phyloP scores from a whole-genome alignment of 2,113 vertebrate species.

The Pao palembangensis region DNA sequence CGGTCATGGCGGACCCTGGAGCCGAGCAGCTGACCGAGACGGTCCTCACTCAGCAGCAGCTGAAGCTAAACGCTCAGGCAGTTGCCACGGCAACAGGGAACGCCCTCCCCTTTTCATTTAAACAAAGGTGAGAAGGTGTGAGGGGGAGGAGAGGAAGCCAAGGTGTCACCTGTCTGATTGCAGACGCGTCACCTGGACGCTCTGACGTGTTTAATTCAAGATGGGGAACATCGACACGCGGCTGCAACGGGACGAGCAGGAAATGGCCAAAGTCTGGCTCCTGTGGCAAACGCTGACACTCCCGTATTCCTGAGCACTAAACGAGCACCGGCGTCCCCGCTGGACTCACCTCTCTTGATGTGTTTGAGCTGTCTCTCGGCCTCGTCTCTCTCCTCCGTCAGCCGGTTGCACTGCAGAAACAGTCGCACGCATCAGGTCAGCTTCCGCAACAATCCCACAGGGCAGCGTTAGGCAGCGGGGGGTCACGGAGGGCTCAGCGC shows the following conservation, averaged over 20 bases:
- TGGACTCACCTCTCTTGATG: slow-evolving; percentile 77
- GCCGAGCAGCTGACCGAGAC: not conserved
- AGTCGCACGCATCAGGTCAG: slow-evolving; percentile 14
- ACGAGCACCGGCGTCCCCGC: not conserved
- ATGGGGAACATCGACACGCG: too few relatives aligned
- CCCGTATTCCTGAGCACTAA: too few relatives aligned
- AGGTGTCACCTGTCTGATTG: slow-evolving; percentile 21
- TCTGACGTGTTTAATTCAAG: too few relatives aligned
- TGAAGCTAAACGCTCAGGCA: not conserved
- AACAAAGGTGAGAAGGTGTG: slow-evolving; percentile 27
- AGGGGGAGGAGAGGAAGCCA: slow-evolving; percentile 5
- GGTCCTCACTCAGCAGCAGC: slow-evolving; percentile 3
- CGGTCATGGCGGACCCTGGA: slow-evolving; percentile 21
- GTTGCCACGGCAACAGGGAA: slow-evolving; percentile 51
- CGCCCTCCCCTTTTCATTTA: slow-evolving; percentile 1
- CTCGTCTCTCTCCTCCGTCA: slow-evolving; percentile 75
- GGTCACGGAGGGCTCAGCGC: too few relatives aligned
- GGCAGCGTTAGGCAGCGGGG: too few relatives aligned
- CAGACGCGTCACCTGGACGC: not conserved
- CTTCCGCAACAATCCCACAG: slow-evolving; percentile 9
- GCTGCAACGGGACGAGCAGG: too few relatives aligned
- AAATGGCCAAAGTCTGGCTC: too few relatives aligned
- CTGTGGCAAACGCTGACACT: too few relatives aligned
- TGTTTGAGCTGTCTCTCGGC: slow-evolving; percentile 78
- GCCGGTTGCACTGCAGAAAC: slow-evolving; percentile 63